Evolutionary conservation across 2,113 vertebrate genomes (phyloP).

Genomic region (Ammodytes marinus): DNA sequence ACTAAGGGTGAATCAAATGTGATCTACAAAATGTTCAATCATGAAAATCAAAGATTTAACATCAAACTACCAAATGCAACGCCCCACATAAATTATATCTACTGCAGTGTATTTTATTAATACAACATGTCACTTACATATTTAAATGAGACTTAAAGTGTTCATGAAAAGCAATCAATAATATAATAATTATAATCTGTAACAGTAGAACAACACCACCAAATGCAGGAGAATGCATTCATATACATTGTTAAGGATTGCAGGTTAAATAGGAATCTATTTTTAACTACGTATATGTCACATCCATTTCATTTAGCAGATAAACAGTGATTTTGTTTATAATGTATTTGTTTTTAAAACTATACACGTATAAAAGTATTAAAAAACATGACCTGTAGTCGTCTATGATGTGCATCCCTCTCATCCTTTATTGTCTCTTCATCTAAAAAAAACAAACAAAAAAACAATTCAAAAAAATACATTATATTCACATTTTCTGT

Average conservation of each 20-base stretch:
- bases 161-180: background rate
- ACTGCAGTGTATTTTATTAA: background rate
- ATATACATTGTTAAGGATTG: background rate
- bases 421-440: constrained; percentile 28
- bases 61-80: background rate
- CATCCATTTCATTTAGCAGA: background rate
- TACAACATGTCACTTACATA: background rate
- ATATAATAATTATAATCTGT: background rate
- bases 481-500: background rate
- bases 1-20: background rate
- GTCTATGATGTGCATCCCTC: background rate
- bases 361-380: background rate
- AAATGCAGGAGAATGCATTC: background rate
- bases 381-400: background rate
- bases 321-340: background rate
- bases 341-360: background rate
- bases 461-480: background rate
- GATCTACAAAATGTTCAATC: background rate
- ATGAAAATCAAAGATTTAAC: background rate
- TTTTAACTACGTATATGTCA: background rate
- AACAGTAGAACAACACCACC: too few species aligned
- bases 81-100: background rate
- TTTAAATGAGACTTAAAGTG: background rate
- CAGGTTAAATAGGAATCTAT: background rate
- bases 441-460: constrained; percentile 31